Evolutionary conservation across 2,888 invertebrate genomes (phyloP).

Genomic region (Hypena proboscidalis): DNA sequence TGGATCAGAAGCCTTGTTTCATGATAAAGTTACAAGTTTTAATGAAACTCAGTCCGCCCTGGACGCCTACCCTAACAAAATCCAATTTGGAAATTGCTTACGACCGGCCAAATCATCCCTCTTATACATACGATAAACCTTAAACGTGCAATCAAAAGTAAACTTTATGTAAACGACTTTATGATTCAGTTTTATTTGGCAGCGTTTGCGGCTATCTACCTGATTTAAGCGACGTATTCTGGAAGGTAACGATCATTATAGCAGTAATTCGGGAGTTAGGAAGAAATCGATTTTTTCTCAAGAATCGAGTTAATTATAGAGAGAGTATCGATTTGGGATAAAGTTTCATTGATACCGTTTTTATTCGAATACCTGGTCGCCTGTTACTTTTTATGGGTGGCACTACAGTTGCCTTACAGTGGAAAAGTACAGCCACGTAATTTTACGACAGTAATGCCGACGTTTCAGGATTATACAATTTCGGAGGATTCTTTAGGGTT

Average conservation of each 20-base stretch:
- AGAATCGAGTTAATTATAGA: constrained; percentile 12
- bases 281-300: constrained; percentile 23
- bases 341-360: constrained; percentile 10
- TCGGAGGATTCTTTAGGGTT: no score
- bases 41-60: constrained; percentile 50
- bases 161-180: constrained; percentile 40
- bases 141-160: constrained; percentile 41
- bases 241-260: constrained; percentile 46
- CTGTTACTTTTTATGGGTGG: no score
- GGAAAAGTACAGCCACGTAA: no score
- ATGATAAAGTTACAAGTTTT: constrained; percentile 49
- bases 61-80: constrained; percentile 50
- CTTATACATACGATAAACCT: constrained; percentile 42
- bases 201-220: constrained; percentile 23
- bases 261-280: constrained; percentile 39
- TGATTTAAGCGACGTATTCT: constrained; percentile 46
- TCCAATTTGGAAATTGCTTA: constrained; percentile 72
- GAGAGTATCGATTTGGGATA: constrained; percentile 11
- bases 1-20: constrained; percentile 30
- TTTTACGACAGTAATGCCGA: no score
- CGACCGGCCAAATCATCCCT: constrained; percentile 59
- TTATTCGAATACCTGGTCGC: constrained; percentile 4
- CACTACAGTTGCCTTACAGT: no score
- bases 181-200: constrained; percentile 43
- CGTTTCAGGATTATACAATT: no score